Evolutionary conservation across 2,797 vertebrate genomes (phyloP).

Genomic region (Rhinatrema bivittatum): DNA sequence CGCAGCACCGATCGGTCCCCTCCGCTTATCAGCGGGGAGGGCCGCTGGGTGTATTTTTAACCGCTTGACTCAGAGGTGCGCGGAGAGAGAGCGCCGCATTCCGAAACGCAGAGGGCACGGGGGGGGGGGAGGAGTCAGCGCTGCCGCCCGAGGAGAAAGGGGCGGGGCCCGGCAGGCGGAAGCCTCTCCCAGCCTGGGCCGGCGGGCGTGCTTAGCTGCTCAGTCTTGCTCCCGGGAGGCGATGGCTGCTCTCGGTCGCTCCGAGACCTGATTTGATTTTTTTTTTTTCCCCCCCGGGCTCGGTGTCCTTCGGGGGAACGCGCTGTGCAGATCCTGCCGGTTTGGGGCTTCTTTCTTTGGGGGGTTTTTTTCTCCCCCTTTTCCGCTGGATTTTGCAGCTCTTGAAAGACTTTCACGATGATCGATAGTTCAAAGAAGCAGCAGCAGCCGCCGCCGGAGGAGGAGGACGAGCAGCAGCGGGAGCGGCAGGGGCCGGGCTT

Average conservation of each 20-base stretch:
- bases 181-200: too few relatives aligned
- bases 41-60: conserved; percentile 65
- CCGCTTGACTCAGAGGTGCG: conserved; percentile 62
- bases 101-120: conserved; percentile 22
- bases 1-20: neutral
- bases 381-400: conserved; percentile 29
- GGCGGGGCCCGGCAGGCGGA: too few relatives aligned
- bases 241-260: conserved; percentile 25
- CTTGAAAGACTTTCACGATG: conserved; percentile 57
- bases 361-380: too few relatives aligned
- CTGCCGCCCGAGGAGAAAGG: conserved; percentile 28
- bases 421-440: conserved; percentile 70
- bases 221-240: too few relatives aligned
- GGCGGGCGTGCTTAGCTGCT: too few relatives aligned
- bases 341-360: too few relatives aligned
- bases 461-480: conserved; percentile 63
- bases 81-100: conserved; percentile 27
- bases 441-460: too few relatives aligned
- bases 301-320: too few relatives aligned
- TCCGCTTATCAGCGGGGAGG: too few relatives aligned
- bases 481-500: conserved; percentile 64
- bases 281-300: too few relatives aligned
- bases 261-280: conserved; percentile 7
- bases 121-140: conserved; percentile 33
- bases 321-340: too few relatives aligned